phyloP scores from a whole-genome alignment of 2,888 invertebrate species.

The Tenthredo scrophulariae region DNA sequence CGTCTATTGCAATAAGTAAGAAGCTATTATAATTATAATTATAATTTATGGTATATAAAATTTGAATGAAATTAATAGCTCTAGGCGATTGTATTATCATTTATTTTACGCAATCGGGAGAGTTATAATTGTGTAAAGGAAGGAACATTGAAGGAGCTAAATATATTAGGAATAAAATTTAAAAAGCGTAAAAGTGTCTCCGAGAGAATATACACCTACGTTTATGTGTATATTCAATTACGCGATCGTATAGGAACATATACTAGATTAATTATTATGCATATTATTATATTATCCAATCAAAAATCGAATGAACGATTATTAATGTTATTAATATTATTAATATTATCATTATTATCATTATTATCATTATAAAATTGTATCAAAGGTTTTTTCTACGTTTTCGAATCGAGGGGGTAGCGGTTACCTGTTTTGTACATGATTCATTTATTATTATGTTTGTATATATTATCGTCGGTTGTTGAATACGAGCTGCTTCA shows the following conservation, averaged over 20 bases:
- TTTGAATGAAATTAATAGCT: constrained; percentile 3
- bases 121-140: neutral
- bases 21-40: constrained; percentile 51
- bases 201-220: neutral
- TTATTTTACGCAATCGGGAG: neutral
- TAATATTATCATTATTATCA: neutral
- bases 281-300: constrained; percentile 11
- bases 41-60: constrained; percentile 54
- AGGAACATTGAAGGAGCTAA: neutral
- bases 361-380: neutral
- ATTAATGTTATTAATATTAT: neutral
- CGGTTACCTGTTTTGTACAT: constrained; percentile 67
- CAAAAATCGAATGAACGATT: constrained; percentile 40
- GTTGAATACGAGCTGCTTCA: constrained; percentile 69
- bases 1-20: constrained; percentile 57
- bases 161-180: neutral
- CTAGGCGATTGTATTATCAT: constrained; percentile 9
- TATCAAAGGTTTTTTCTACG: constrained; percentile 66
- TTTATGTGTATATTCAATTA: neutral
- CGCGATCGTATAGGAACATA: neutral
- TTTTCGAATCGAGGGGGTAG: constrained; percentile 63
- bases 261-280: neutral
- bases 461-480: constrained; percentile 69
- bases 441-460: constrained; percentile 65
- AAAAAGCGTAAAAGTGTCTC: neutral